These are phyloP conservation scores for Scomberomorus guttatus DNA, from an alignment of 2,797 vertebrate species.

Conservation along the genomic window DNA sequence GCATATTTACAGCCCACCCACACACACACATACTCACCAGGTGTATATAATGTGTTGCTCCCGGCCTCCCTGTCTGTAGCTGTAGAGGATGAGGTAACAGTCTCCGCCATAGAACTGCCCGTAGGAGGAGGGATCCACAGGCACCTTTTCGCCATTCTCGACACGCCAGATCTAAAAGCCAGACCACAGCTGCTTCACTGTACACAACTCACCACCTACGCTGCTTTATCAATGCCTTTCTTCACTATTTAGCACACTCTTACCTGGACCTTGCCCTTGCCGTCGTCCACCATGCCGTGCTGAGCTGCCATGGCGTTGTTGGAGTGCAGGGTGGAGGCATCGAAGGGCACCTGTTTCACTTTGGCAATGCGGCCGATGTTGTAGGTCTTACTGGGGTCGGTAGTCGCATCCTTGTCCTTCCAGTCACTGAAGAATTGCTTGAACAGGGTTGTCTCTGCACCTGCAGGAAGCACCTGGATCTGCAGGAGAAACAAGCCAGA, in stretches of 20 bases:
- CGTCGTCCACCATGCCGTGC: conserved; percentile 88
- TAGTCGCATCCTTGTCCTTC: conserved; percentile 85
- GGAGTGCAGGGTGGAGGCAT: conserved; percentile 84
- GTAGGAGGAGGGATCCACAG: conserved; percentile 77
- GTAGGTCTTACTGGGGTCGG: conserved; percentile 81
- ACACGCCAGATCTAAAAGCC: conserved; percentile 85
- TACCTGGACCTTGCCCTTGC: conserved; percentile 86
- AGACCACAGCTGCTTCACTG: conserved; percentile 5
- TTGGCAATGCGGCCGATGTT: conserved; percentile 81
- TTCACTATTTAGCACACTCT: background rate
- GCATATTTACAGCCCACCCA: background rate
- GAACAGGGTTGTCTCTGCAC: conserved; percentile 85
- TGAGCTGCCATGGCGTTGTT: conserved; percentile 88
- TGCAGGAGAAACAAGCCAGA: conserved; percentile 45
- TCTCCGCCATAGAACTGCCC: conserved; percentile 88
- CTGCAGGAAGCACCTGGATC: conserved; percentile 86
- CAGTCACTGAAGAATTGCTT: conserved; percentile 89
- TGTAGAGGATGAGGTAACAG: conserved; percentile 90
- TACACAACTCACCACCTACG: no score
- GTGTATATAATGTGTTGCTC: conserved; percentile 88
- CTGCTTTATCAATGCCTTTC: background rate
- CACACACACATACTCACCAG: conserved; percentile 75
- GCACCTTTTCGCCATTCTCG: conserved; percentile 74
- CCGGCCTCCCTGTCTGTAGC: conserved; percentile 75
- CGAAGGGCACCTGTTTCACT: conserved; percentile 85